A percentile compares a stretch with the other conserved stretches of the same genome.
phyloP scores from a whole-genome alignment of 2,113 vertebrate genomes.

The Chunga burmeisteri region DNA sequence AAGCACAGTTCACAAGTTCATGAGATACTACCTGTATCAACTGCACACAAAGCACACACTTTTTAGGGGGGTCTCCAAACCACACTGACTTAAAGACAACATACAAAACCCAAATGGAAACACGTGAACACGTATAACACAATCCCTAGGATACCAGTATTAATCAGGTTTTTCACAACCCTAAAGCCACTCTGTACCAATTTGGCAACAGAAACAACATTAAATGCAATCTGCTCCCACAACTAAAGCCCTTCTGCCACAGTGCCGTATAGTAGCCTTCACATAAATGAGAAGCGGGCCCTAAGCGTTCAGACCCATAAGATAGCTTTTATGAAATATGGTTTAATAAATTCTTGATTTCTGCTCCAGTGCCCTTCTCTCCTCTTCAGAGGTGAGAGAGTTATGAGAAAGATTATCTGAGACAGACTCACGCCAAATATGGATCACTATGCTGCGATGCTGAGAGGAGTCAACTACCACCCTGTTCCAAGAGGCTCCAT shows the following conservation, averaged over 20 bases:
- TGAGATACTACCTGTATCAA: not conserved
- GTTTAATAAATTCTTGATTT: not conserved
- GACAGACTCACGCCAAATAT: conserved; percentile 8
- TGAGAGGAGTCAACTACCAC: conserved; percentile 30
- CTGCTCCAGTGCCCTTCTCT: not conserved
- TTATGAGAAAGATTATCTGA: conserved; percentile 1
- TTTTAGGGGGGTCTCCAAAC: not conserved
- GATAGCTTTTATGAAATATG: not conserved
- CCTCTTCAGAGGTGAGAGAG: not conserved
- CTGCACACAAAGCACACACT: not conserved
- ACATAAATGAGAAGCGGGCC: not conserved
- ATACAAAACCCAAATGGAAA: not conserved
- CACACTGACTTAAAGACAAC: not conserved
- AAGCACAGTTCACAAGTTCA: not conserved
- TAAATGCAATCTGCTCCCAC: conserved; percentile 22
- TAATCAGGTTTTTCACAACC: not conserved
- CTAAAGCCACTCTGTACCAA: not conserved
- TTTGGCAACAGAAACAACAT: not conserved
- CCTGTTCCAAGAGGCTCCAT: conserved; percentile 52
- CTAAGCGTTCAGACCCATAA: not conserved
- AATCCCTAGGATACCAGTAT: not conserved
- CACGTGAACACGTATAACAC: fast-evolving
- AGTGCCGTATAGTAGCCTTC: not conserved
- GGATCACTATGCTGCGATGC: not conserved
- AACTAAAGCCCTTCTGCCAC: conserved; percentile 20